Evolutionary conservation across 2,888 invertebrate genomes (phyloP).

Genomic region (Oscheius onirici): DNA sequence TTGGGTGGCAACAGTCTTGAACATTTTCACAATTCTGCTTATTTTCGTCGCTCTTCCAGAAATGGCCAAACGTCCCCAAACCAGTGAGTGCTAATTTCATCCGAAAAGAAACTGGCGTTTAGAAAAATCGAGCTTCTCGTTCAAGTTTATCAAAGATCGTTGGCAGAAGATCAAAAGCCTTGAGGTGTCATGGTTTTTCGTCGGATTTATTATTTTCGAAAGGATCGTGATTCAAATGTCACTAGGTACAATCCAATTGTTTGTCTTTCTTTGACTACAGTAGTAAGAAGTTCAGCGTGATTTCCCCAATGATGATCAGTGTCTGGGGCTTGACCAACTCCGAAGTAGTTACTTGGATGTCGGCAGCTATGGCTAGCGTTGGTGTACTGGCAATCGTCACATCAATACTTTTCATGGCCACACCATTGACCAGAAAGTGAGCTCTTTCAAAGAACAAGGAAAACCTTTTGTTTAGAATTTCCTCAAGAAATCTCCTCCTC

Average conservation of each 20-base stretch:
- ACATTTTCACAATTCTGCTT: background rate
- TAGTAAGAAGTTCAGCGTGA: constrained; percentile 12
- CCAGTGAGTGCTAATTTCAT: background rate
- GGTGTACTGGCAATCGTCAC: constrained; percentile 3
- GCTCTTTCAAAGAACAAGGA: background rate
- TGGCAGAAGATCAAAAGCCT: background rate
- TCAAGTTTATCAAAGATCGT: background rate
- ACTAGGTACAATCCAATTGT: background rate
- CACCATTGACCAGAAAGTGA: constrained; percentile 3
- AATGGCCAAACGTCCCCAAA: background rate
- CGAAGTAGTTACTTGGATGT: background rate
- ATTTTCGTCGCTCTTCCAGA: constrained; percentile 1
- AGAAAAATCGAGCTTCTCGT: background rate
- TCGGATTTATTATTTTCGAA: background rate
- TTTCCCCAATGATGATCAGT: constrained; percentile 11
- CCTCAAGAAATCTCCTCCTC: background rate
- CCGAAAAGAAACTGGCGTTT: background rate
- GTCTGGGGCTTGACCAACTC: constrained; percentile 7
- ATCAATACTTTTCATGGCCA: constrained; percentile 2
- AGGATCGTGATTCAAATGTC: background rate
- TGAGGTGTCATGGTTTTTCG: constrained; percentile 14
- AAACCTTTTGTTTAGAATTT: background rate
- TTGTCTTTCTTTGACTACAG: background rate
- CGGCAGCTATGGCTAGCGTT: constrained; percentile 2
- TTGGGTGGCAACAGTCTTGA: constrained; percentile 5